These are phyloP conservation scores for Enteromius anoplus DNA, from an alignment of 2,797 vertebrate species.

Conservation along the genomic window DNA sequence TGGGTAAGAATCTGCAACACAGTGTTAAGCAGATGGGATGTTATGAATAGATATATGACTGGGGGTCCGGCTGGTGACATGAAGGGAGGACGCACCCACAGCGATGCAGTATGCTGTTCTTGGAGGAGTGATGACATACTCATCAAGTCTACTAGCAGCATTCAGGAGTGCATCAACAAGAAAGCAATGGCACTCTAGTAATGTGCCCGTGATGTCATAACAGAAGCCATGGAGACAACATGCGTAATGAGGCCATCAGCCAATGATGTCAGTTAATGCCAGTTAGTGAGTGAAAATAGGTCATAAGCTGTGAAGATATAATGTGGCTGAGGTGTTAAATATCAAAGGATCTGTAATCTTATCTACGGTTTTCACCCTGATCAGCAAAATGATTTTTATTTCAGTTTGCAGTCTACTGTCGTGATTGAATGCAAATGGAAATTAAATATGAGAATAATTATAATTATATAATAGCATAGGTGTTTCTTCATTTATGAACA, in stretches of 20 bases:
- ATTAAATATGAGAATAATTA: not conserved
- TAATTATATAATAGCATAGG: not conserved
- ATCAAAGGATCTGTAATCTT: constrained; percentile 1
- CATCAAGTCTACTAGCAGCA: constrained; percentile 28
- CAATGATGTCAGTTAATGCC: constrained; percentile 30
- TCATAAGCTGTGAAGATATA: constrained; percentile 21
- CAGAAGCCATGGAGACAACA: constrained; percentile 30
- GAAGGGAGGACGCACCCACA: constrained; percentile 41
- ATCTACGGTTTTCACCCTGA: not conserved
- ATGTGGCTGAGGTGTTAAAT: constrained; percentile 27
- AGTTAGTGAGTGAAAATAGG: constrained; percentile 33
- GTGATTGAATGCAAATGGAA: not conserved
- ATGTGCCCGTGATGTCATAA: constrained; percentile 37
- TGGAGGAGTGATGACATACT: constrained; percentile 42
- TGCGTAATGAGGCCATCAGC: constrained; percentile 32
- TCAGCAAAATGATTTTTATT: not conserved
- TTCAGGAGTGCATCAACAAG: constrained; percentile 33
- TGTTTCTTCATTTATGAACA: constrained; percentile 13
- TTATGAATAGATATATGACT: constrained; percentile 40
- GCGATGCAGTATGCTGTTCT: constrained; percentile 32
- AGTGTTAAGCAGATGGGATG: constrained; percentile 38
- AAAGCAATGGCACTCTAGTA: constrained; percentile 43
- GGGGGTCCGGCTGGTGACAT: constrained; percentile 29
- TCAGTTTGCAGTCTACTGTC: not conserved
- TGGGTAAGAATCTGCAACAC: constrained; percentile 57